Base-by-base conservation (phyloP, 2,888 invertebrate species). In the Papilio elwesi region DNA sequence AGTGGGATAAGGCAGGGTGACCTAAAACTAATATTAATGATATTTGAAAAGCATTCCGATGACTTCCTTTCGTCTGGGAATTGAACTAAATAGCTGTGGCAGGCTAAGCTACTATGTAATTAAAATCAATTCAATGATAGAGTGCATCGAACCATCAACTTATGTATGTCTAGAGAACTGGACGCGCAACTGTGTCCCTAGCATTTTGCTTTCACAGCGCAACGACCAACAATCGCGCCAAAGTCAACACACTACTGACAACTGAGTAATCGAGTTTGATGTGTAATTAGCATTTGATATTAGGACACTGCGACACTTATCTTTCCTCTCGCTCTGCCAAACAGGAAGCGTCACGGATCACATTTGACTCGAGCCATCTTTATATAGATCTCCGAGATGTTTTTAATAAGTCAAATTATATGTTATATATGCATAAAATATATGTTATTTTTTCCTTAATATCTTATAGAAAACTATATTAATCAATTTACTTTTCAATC, bases 181-280 rank as follows among this genome's bases (percentile, higher is more conserved):
- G 59, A 62, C 12, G 43, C 15, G 15, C 43, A 43, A 62, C 13
- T 43, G 10, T 62, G 43, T 62, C 59, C 48, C 9, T 16, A 59
- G 38, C 59, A 36, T 13, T 13, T 38, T 16, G 47, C 26, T 5
- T 16, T 48, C 55, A 63, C 11, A 49, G 26, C 59, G 65, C 26
- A 67, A 72, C 63, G 65, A 36, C 71, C 70, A 76, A 73, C 76
- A 76, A 64, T 48, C 67, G 67, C 70, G 74, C 76, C 76, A 76
- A 73, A 73, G 72, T 69, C 70, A 74, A 74, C 78, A 76, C 48
- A 71, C 36, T 77, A 52, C 26, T 76, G 83, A 84, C 81, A 81
- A 77, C 74, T 82, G 79, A 84, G 74, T 79, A 80, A 83, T 83
- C 77, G 79, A 71, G 72, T 74, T 67, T 74, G 78, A 79, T 78